phyloP scores from a whole-genome alignment of 2,113 vertebrate genomes.

The Pelobates fuscus region DNA sequence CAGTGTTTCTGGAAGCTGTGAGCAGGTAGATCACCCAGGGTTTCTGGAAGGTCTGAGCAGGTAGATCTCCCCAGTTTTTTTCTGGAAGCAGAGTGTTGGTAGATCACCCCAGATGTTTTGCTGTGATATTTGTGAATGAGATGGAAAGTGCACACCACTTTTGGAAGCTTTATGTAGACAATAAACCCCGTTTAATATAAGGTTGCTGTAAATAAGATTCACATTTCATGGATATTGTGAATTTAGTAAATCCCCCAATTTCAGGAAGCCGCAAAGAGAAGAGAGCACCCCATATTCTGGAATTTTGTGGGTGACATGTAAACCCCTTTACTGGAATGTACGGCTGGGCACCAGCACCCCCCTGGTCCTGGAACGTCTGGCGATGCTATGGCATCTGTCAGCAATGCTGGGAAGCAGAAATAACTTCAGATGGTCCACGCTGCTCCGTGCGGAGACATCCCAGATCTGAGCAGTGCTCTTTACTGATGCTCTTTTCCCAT shows the following conservation, averaged over 20 bases:
- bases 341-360: not conserved
- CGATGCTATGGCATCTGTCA: constrained; percentile 58
- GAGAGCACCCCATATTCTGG: not conserved
- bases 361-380: constrained; percentile 27
- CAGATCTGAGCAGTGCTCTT: constrained; percentile 71
- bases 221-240: not conserved
- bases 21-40: not conserved
- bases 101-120: too few species aligned
- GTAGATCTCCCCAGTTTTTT: too few species aligned
- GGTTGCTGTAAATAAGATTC: too few species aligned
- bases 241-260: not conserved
- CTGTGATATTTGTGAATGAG: too few species aligned
- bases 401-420: constrained; percentile 20
- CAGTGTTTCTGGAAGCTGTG: too few species aligned
- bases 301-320: not conserved
- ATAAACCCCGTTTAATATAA: too few species aligned
- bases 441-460: constrained; percentile 73
- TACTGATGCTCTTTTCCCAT: constrained; percentile 68
- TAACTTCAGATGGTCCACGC: constrained; percentile 48
- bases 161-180: too few species aligned
- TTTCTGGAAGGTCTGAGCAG: not conserved
- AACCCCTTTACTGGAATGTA: not conserved
- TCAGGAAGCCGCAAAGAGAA: not conserved
- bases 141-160: too few species aligned
- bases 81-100: too few species aligned